Evolutionary conservation across 2,113 vertebrate species (phyloP).

Genomic region (Ibidorhyncha struthersii): DNA sequence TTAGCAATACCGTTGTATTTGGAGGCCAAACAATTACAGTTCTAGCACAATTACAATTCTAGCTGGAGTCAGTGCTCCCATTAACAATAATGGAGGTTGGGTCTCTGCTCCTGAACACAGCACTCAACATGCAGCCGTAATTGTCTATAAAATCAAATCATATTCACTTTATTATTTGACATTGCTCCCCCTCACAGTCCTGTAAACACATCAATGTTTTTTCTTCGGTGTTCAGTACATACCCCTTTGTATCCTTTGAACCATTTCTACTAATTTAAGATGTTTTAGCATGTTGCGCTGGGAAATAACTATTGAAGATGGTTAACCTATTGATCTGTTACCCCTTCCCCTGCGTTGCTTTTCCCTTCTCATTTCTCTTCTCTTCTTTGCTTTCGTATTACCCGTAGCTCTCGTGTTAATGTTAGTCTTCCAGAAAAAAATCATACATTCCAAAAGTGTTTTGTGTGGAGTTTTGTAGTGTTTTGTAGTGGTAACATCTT

Average conservation of each 20-base stretch:
- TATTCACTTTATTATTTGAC: background rate
- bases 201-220: background rate
- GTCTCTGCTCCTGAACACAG: background rate
- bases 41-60: background rate
- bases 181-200: background rate
- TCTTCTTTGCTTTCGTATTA: background rate
- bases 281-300: background rate
- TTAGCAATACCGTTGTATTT: background rate
- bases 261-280: background rate
- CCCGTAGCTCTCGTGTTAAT: background rate
- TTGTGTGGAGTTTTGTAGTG: background rate
- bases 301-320: background rate
- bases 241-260: background rate
- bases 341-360: background rate
- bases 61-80: background rate
- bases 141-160: slow-evolving; percentile 21
- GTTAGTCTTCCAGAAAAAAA: background rate
- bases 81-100: slow-evolving; percentile 20
- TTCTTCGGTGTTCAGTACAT: background rate
- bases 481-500: background rate
- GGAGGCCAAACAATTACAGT: background rate
- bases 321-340: background rate
- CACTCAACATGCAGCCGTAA: background rate
- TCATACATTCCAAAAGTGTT: background rate
- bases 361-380: background rate